Evolutionary conservation across 2,888 invertebrate genomes (phyloP).

Genomic region (Meiosimyza platycephala): DNA sequence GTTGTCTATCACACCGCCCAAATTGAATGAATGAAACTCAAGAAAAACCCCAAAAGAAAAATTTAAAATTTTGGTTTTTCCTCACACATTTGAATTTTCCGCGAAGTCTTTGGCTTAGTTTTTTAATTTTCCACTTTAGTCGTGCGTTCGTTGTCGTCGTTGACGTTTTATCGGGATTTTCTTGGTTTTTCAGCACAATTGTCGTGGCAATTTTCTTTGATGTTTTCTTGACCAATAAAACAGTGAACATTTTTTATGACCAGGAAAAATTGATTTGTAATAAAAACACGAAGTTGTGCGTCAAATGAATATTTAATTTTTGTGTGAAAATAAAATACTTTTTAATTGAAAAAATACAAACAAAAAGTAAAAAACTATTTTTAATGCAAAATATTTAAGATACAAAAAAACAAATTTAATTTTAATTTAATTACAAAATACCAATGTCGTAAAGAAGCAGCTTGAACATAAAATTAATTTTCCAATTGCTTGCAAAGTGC

Average conservation of each 20-base stretch:
- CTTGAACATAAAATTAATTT: not conserved
- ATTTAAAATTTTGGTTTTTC: not conserved
- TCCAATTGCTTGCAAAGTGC: conserved; percentile 10
- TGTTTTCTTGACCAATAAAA: not conserved
- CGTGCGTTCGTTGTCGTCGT: conserved; percentile 46
- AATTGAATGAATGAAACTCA: no score
- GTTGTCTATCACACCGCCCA: no score
- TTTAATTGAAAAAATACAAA: no score
- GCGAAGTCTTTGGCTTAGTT: conserved; percentile 34
- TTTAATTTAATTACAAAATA: no score
- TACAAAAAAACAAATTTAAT: no score
- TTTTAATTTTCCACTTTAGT: conserved; percentile 49
- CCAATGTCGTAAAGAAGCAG: no score
- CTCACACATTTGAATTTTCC: conserved; percentile 14
- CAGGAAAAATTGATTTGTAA: not conserved
- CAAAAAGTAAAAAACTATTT: no score
- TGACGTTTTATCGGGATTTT: conserved; percentile 27
- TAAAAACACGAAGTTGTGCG: not conserved
- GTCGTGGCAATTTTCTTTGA: conserved; percentile 29
- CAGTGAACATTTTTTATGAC: not conserved
- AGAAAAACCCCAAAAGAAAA: no score
- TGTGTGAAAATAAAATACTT: no score
- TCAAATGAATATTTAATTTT: no score
- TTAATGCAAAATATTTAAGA: no score
- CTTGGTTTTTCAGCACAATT: not conserved